These are phyloP conservation scores for Aspiorhynchus laticeps DNA, from an alignment of 2,113 vertebrate species.

Conservation along the genomic window DNA sequence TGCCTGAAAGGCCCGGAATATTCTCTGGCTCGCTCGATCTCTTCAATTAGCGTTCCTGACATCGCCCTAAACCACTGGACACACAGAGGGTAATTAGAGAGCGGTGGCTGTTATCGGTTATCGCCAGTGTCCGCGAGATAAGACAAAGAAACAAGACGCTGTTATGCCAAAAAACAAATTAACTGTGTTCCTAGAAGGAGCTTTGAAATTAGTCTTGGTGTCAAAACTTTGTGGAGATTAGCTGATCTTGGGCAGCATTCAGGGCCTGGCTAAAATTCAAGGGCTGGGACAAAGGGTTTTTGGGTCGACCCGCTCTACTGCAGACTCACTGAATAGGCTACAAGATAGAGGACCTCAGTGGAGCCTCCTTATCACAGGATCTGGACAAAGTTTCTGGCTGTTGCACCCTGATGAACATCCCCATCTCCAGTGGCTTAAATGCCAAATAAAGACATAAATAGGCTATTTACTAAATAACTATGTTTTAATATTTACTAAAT, in stretches of 20 bases:
- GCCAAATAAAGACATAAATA: not conserved
- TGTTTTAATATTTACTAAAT: no score
- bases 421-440: not conserved
- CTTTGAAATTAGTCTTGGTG: not conserved
- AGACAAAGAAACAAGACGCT: constrained; percentile 9
- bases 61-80: constrained; percentile 26
- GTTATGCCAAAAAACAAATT: constrained; percentile 6
- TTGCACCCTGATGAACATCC: not conserved
- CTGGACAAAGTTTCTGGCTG: not conserved
- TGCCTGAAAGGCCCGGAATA: constrained; percentile 1
- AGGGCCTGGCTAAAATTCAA: not conserved
- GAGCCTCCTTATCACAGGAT: not conserved
- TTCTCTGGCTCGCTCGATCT: not conserved
- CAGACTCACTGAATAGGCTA: not conserved
- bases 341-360: not conserved
- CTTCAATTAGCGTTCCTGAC: constrained; percentile 37
- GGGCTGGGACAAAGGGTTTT: not conserved
- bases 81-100: constrained; percentile 50
- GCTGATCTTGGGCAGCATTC: not conserved
- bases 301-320: not conserved
- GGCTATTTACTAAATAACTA: not conserved
- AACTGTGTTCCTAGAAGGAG: constrained; percentile 3
- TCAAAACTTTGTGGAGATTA: constrained; percentile 17
- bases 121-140: constrained; percentile 8
- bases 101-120: constrained; percentile 40